These are phyloP conservation scores for Drosophila sechellia DNA, from an alignment of 1,140 invertebrate genomes.

Conservation along the genomic window DNA sequence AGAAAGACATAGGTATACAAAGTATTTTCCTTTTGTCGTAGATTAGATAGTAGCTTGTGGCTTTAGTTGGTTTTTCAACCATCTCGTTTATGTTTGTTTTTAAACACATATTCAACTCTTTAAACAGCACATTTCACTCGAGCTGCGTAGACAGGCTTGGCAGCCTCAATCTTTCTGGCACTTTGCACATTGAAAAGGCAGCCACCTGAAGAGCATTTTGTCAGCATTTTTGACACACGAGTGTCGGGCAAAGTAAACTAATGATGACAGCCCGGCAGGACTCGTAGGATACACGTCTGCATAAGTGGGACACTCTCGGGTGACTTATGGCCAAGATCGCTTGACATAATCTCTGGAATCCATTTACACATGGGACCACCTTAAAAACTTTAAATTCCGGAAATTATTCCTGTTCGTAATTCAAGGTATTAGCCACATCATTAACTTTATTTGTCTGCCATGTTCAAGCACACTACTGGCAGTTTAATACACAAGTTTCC, in stretches of 20 bases:
- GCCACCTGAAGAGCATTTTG: conserved; percentile 47
- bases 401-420: conserved; percentile 33
- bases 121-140: conserved; percentile 19
- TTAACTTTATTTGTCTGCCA: neutral
- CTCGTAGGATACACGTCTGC: conserved; percentile 7
- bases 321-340: conserved; percentile 46
- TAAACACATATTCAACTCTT: conserved; percentile 13
- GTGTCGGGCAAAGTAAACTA: conserved; percentile 51
- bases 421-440: conserved; percentile 26
- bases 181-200: conserved; percentile 42
- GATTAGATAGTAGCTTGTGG: neutral
- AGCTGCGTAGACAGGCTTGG: conserved; percentile 29
- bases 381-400: conserved; percentile 6
- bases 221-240: conserved; percentile 44
- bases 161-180: conserved; percentile 48
- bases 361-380: conserved; percentile 26
- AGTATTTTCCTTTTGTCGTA: neutral
- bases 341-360: conserved; percentile 38
- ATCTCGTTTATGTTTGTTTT: neutral
- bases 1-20: neutral
- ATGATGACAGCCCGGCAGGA: conserved; percentile 41
- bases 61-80: neutral
- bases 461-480: neutral
- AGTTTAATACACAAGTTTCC: neutral
- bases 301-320: conserved; percentile 30